These are phyloP conservation scores for Frieseomelitta varia DNA, from an alignment of 1,140 invertebrate genomes.

Conservation along the genomic window DNA sequence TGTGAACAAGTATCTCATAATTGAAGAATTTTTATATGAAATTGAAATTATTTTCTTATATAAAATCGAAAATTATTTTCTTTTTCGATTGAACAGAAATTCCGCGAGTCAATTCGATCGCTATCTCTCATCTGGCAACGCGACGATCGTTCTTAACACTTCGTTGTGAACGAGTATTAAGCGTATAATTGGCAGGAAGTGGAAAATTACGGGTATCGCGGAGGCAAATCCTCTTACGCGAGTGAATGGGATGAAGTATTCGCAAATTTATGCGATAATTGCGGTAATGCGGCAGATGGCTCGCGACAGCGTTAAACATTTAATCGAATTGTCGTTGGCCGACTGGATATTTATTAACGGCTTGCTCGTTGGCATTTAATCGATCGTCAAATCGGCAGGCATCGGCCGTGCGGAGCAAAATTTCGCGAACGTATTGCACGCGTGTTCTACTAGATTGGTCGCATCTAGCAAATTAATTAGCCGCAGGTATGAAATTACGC, in stretches of 20 bases:
- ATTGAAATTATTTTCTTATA: too few relatives aligned
- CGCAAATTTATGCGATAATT: conserved; percentile 41
- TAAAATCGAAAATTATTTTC: too few relatives aligned
- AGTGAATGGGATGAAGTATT: conserved; percentile 9
- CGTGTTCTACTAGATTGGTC: background rate
- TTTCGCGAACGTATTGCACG: conserved; percentile 17
- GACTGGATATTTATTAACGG: conserved; percentile 32
- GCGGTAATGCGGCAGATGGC: conserved; percentile 42
- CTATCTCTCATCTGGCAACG: too few relatives aligned
- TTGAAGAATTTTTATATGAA: too few relatives aligned
- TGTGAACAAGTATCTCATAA: too few relatives aligned
- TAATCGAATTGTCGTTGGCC: conserved; percentile 55
- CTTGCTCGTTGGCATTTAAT: conserved; percentile 53
- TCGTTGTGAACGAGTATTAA: too few relatives aligned
- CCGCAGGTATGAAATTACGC: too few relatives aligned
- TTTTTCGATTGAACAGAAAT: too few relatives aligned
- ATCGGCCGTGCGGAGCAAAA: conserved; percentile 28
- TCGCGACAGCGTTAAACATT: conserved; percentile 49
- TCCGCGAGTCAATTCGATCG: too few relatives aligned
- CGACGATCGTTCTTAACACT: too few relatives aligned
- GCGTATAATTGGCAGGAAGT: background rate
- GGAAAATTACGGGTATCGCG: background rate
- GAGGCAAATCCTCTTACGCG: conserved; percentile 19
- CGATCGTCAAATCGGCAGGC: conserved; percentile 43
- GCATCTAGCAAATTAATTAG: too few relatives aligned